A percentile compares a stretch with the other conserved stretches of the same genome.
phyloP scores from a whole-genome alignment of 2,888 invertebrate genomes.

The Thumatha senex region DNA sequence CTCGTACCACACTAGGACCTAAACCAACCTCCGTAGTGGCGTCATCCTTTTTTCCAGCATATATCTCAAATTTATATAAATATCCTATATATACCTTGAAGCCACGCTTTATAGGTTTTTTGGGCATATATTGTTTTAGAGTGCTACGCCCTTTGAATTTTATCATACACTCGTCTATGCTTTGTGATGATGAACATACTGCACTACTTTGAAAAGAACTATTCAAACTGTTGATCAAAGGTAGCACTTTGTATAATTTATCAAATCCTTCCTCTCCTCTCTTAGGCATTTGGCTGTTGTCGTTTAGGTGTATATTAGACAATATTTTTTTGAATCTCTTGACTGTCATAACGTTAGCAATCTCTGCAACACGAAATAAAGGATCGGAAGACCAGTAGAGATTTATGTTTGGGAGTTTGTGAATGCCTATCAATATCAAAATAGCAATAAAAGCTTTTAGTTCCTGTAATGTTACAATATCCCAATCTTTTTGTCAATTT shows the following conservation, averaged over 20 bases:
- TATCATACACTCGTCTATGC: conserved; percentile 22
- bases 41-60: conserved; percentile 24
- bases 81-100: conserved; percentile 38
- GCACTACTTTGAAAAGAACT: too few species aligned
- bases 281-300: conserved; percentile 18
- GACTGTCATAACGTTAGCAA: too few species aligned
- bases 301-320: too few species aligned
- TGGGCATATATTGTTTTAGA: too few species aligned
- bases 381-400: conserved; percentile 14
- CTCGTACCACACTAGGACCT: conserved; percentile 13
- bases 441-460: too few species aligned
- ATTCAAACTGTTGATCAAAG: too few species aligned
- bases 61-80: conserved; percentile 31
- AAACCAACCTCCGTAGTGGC: conserved; percentile 15
- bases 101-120: conserved; percentile 38
- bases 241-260: too few species aligned
- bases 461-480: too few species aligned
- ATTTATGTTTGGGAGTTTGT: conserved; percentile 5
- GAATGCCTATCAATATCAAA: conserved; percentile 8
- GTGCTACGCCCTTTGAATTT: too few species aligned
- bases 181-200: conserved; percentile 5
- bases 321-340: conserved; percentile 10
- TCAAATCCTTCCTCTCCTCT: conserved; percentile 13
- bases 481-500: too few species aligned
- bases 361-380: too few species aligned